Percentiles rank a stretch among this genome's conserved stretches.
These are phyloP conservation scores for Hassar affinis DNA, from an alignment of 2,113 vertebrate species.

Conservation along the genomic window DNA sequence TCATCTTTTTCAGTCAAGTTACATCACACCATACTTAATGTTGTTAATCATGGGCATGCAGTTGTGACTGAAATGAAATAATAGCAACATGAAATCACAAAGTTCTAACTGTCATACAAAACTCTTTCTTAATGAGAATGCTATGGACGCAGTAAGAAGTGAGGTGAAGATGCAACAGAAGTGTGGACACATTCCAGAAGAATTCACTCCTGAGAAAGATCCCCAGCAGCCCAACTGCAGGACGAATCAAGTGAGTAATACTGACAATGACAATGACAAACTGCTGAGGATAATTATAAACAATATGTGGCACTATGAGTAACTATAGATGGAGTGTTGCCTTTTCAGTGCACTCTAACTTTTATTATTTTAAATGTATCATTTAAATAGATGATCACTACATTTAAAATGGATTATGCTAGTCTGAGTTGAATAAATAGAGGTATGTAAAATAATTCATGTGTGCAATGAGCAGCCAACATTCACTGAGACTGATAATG, in stretches of 20 bases:
- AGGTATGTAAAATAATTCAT: not conserved
- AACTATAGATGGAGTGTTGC: not conserved
- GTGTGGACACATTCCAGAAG: slow-evolving; percentile 35
- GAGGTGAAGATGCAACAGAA: slow-evolving; percentile 38
- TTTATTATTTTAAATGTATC: not conserved
- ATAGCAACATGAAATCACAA: not conserved
- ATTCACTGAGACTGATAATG: not conserved
- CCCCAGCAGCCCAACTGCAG: slow-evolving; percentile 49
- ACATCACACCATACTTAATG: not conserved
- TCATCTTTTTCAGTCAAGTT: not conserved
- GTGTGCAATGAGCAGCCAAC: not conserved
- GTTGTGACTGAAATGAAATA: not conserved
- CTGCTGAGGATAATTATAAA: not conserved
- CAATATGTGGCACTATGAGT: too few species aligned
- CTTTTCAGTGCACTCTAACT: not conserved
- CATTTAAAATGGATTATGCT: not conserved
- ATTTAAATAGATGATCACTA: not conserved
- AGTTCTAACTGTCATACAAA: not conserved
- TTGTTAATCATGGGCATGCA: not conserved
- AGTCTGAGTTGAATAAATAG: not conserved
- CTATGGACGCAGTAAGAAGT: slow-evolving; percentile 45
- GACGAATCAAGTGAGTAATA: slow-evolving; percentile 47
- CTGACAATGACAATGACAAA: not conserved
- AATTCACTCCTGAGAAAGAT: slow-evolving; percentile 26
- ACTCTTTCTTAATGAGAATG: slow-evolving; percentile 48